Percentiles rank a stretch among this genome's conserved stretches.
These are phyloP conservation scores for Oithona nana DNA, from an alignment of 2,888 invertebrate species.

Conservation along the genomic window DNA sequence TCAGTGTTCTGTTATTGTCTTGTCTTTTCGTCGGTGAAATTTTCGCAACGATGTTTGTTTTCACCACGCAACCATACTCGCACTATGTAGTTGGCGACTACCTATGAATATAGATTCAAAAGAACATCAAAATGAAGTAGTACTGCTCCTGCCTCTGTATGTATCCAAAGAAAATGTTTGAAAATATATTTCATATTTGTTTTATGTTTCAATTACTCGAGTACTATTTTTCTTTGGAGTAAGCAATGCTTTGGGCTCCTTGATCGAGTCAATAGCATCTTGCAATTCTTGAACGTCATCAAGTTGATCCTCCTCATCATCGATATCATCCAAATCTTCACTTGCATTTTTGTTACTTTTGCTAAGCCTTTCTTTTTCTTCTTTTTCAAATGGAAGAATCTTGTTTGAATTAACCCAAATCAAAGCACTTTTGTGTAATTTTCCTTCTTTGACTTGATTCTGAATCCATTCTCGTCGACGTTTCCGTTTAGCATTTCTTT, in stretches of 20 bases:
- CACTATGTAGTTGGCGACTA: no score
- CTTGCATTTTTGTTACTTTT: neutral
- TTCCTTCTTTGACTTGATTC: neutral
- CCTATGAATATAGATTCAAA: no score
- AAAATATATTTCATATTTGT: conserved; percentile 40
- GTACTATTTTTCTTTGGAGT: no score
- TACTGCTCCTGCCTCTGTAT: no score
- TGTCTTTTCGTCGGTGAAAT: no score
- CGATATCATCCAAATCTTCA: neutral
- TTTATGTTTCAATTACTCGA: no score
- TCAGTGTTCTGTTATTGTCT: no score
- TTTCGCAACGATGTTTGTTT: no score
- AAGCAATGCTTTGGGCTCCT: neutral
- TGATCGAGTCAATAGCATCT: neutral
- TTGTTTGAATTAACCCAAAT: neutral
- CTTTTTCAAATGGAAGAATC: neutral
- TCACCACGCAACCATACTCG: no score
- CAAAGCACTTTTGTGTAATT: neutral
- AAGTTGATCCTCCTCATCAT: neutral
- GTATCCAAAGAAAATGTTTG: no score
- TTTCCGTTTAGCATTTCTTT: neutral
- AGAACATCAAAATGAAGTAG: no score
- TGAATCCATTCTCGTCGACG: neutral
- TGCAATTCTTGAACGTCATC: neutral
- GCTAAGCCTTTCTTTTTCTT: neutral